Conservation (phyloP, 2,888 invertebrate genomes). For the Drosophila algonquin region DNA sequence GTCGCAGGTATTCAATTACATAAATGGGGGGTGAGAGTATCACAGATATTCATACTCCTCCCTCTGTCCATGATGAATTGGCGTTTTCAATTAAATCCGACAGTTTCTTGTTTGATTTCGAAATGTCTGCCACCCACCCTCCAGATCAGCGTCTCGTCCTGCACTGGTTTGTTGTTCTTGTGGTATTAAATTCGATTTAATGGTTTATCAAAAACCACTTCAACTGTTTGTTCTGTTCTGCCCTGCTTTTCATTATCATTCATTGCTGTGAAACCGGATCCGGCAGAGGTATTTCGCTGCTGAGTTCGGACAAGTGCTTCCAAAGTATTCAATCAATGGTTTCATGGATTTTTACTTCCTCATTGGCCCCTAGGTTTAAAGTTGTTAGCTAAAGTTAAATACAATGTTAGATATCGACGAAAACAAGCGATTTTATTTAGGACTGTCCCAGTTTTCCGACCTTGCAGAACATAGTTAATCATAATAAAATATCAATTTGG, state of each 20-base stretch:
- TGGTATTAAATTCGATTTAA: slow-evolving; percentile 74
- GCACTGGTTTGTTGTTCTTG: slow-evolving; percentile 30
- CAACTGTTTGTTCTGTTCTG: slow-evolving; percentile 72
- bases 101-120: slow-evolving; percentile 58
- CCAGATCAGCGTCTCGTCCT: not conserved
- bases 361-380: not conserved
- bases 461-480: too few species aligned
- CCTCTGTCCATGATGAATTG: slow-evolving; percentile 75
- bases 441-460: too few species aligned
- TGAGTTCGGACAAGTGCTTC: slow-evolving; percentile 42
- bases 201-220: slow-evolving; percentile 82
- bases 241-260: slow-evolving; percentile 54
- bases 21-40: not conserved
- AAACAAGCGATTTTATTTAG: too few species aligned
- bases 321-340: not conserved
- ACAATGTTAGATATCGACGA: too few species aligned
- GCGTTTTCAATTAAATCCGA: slow-evolving; percentile 79
- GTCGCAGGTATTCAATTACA: slow-evolving; percentile 70
- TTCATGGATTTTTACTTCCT: slow-evolving; percentile 6
- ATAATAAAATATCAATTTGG: too few species aligned
- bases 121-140: slow-evolving; percentile 37
- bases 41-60: not conserved
- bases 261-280: slow-evolving; percentile 52
- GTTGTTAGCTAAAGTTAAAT: too few species aligned
- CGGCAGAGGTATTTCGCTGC: slow-evolving; percentile 37